Base-by-base conservation (phyloP, 2,888 invertebrate genomes). In the Gryllus longicercus region DNA sequence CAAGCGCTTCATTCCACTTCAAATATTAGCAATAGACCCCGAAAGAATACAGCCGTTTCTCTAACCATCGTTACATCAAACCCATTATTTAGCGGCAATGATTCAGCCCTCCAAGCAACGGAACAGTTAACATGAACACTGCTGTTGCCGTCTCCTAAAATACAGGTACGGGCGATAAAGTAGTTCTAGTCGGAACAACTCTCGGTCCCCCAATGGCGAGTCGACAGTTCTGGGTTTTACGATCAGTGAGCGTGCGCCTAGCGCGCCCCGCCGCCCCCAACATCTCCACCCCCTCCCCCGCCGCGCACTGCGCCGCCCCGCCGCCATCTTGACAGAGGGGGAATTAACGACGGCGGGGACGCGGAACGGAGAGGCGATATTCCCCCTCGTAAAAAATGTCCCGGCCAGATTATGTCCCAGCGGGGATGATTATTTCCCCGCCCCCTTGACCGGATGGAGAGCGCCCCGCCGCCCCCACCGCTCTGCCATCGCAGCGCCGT, bases 351-450 rank as follows among this genome's bases (percentile, higher is more conserved):
- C 16, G 63, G n/a, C 63, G n/a, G 63, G 63, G 63, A 63, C 63
- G 16, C 63, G 16, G 63, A 63, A 63, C 63, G 63, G 63, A 63
- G 63, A 63, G 63, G 63, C 63, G 63, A 63, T 63, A 63, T 63
- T 63, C 63, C 63, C 63, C 63, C 63, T 63, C 63, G 63, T 63
- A 63, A 63, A 63, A 63, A 63, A 63, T 63, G 63, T 63, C 63
- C 63, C 63, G 16, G 63, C 63, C 63, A 63, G 63, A 63, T 63
- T 63, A 63, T 63, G 63, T 63, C 63, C 63, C 63, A 14, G 63
- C 63, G 63, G 63, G 63, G 63, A 63, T 63, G 63, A 63, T 63
- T 63, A 63, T 63, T 63, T 63, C 63, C 63, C 63, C 63, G 63
- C 14, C 63, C 38, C 63, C 63, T 63, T n/a, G 63, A 21, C 11